Evolutionary conservation across 2,113 vertebrate species (phyloP).

Genomic region (Baryphthengus martii): DNA sequence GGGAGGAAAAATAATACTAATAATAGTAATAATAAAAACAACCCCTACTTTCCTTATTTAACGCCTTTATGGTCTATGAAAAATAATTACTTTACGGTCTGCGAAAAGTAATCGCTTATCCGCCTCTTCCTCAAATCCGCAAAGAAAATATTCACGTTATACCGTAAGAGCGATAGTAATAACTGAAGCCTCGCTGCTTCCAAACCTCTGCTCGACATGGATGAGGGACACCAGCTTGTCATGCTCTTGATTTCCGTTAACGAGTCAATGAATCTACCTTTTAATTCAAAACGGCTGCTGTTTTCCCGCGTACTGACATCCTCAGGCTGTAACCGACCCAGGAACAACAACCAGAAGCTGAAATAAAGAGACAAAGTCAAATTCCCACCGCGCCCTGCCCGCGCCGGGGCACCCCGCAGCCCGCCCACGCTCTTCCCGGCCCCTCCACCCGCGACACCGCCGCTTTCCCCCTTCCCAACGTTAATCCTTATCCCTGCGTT

Average conservation of each 20-base stretch:
- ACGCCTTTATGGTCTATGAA: neutral
- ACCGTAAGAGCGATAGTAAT: fast-evolving
- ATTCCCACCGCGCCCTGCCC: neutral
- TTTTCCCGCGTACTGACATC: neutral
- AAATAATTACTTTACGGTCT: neutral
- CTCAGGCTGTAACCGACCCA: too few relatives aligned
- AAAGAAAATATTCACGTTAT: neutral
- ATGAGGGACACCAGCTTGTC: neutral
- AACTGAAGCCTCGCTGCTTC: fast-evolving
- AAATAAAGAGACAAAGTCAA: neutral
- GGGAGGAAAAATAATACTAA: neutral
- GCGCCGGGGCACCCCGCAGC: neutral
- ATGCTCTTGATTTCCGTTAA: neutral
- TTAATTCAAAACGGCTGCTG: neutral
- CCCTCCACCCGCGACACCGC: neutral
- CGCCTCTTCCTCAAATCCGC: neutral
- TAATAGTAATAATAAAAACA: too few relatives aligned
- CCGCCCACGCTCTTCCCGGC: neutral
- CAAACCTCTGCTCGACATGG: fast-evolving
- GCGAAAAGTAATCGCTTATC: neutral
- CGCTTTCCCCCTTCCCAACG: neutral
- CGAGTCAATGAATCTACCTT: neutral
- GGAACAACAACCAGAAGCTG: neutral
- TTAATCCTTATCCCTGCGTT: neutral
- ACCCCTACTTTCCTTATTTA: neutral